phyloP scores from a whole-genome alignment of 1,140 invertebrate genomes.

The Bicyclus anynana region DNA sequence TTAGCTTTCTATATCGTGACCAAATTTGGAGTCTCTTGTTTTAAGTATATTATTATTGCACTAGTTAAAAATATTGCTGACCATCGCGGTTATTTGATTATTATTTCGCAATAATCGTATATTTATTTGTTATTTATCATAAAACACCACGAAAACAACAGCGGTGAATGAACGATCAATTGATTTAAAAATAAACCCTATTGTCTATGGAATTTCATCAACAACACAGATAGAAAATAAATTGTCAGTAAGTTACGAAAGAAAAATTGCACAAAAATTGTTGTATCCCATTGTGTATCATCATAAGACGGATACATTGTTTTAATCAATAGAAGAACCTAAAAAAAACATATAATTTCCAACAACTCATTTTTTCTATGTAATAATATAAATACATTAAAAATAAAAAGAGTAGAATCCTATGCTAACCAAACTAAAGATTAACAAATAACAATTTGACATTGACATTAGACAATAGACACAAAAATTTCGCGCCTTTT shows the following conservation, averaged over 20 bases:
- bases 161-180: conserved; percentile 76
- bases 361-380: too few species aligned
- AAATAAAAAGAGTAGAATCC: too few species aligned
- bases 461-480: not conserved
- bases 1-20: conserved; percentile 43
- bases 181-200: conserved; percentile 66
- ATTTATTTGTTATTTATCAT: conserved; percentile 71
- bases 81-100: conserved; percentile 46
- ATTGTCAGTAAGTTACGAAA: too few species aligned
- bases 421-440: too few species aligned
- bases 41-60: conserved; percentile 57
- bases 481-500: conserved; percentile 38
- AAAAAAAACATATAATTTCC: too few species aligned
- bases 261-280: too few species aligned
- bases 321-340: too few species aligned
- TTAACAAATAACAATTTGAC: too few species aligned
- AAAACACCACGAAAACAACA: conserved; percentile 74
- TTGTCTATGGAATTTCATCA: conserved; percentile 56
- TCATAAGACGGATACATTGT: too few species aligned
- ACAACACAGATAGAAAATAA: conserved; percentile 34
- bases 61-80: conserved; percentile 52
- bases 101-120: conserved; percentile 62
- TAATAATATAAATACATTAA: too few species aligned
- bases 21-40: conserved; percentile 39
- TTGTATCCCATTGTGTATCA: too few species aligned